phyloP scores from a whole-genome alignment of 1,140 invertebrate species.

The Neomicropteryx cornuta region DNA sequence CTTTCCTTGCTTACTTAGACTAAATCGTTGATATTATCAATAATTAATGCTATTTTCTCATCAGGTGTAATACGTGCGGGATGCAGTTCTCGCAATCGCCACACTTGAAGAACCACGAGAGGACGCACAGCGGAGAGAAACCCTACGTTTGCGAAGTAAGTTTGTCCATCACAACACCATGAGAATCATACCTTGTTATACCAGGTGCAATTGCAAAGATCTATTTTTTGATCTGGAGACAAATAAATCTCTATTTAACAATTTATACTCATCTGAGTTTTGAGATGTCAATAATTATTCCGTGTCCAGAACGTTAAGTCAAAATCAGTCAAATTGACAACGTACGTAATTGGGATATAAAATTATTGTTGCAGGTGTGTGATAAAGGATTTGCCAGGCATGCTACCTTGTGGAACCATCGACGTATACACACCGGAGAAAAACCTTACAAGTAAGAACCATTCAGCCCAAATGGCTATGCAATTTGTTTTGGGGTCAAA shows the following conservation, averaged over 20 bases:
- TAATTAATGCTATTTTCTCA: constrained; percentile 9
- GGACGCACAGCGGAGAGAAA: constrained; percentile 81
- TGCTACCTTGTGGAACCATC: constrained; percentile 82
- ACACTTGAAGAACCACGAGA: constrained; percentile 85
- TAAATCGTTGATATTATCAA: no score
- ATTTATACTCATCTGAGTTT: no score
- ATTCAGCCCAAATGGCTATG: no score
- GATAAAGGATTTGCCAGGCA: constrained; percentile 81
- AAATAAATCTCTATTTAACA: no score
- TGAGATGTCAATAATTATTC: no score
- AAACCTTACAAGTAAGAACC: constrained; percentile 69
- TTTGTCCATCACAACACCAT: no score
- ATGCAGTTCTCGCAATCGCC: constrained; percentile 84
- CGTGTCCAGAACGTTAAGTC: no score
- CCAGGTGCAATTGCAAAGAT: no score
- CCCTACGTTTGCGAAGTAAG: constrained; percentile 77
- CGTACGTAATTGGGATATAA: not conserved
- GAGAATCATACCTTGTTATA: no score
- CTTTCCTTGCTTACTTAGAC: no score
- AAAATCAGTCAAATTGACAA: no score
- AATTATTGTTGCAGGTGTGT: constrained; percentile 45
- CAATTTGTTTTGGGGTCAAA: not conserved
- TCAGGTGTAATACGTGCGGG: constrained; percentile 68
- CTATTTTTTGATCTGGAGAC: no score
- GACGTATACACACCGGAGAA: constrained; percentile 89